phyloP scores from a whole-genome alignment of 2,797 vertebrate genomes.

The Petrocephalus schoutedeni region DNA sequence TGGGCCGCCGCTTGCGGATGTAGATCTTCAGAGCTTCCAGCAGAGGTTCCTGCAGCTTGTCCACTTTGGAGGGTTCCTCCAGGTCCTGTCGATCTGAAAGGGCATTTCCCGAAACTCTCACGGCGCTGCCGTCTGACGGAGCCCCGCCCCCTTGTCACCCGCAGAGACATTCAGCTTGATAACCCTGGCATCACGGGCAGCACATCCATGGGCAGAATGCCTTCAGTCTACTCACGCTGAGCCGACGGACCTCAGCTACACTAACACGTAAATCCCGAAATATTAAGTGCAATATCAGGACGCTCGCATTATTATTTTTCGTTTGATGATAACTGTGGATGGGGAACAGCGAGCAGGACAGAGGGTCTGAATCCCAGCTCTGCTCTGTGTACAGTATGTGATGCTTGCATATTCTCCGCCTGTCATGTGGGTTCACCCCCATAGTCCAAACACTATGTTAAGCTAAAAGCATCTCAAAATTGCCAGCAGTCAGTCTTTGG shows the following conservation, averaged over 20 bases:
- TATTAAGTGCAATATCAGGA: not conserved
- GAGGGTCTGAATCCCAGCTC: not conserved
- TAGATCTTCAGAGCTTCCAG: slow-evolving; percentile 94
- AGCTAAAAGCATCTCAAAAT: not conserved
- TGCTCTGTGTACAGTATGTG: not conserved
- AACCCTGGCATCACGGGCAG: not conserved
- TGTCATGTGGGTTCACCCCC: not conserved
- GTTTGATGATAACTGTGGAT: not conserved
- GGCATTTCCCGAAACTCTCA: not conserved
- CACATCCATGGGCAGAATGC: not conserved
- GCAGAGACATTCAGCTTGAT: not conserved
- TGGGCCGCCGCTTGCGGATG: slow-evolving; percentile 83
- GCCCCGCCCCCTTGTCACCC: not conserved
- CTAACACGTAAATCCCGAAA: not conserved
- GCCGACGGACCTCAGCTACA: not conserved
- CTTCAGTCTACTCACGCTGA: not conserved
- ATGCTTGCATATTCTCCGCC: not conserved
- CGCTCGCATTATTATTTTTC: too few species aligned
- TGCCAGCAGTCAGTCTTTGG: not conserved
- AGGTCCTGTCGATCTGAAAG: slow-evolving; percentile 83
- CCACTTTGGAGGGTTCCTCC: slow-evolving; percentile 91
- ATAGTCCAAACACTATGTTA: not conserved
- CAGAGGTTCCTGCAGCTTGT: slow-evolving; percentile 87
- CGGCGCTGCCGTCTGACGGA: not conserved
- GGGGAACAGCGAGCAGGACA: not conserved